Base-by-base conservation (phyloP, 2,888 invertebrate genomes). In the Physocephala rufipes region DNA sequence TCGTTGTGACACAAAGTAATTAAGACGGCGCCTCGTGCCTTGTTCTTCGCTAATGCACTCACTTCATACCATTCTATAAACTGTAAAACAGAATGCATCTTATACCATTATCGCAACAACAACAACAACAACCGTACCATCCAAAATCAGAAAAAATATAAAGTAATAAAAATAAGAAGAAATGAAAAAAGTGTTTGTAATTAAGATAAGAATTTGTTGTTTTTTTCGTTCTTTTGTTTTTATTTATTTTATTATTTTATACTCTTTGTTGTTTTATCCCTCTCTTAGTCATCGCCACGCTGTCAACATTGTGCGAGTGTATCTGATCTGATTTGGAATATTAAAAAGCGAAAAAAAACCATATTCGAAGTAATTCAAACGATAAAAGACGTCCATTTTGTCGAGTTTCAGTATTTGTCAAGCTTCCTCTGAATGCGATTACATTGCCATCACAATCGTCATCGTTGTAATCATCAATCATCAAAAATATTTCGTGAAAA, bases 1-100 rank as follows among this genome's bases (percentile, higher is more conserved):
- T 76, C 77, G 79, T 78, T 74, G 72, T 71, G 80, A 77, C 78
- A 76, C 68, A 68, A 62, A 67, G 81, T 81, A 82, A 81, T 83
- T 83, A 81, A 84, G 83, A 82, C 82, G 84, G 83, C 84, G 84
- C 83, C 84, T 82, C 77, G 74, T 78, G 76, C 78, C 81, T 77
- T 84, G 83, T 81, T 81, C 80, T 36, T 77, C 80, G 78, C 80
- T 81, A 82, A 81, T 81, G 83, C 80, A 80, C 78, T 81, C 43
- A 2, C 24, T 24, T 45, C 63, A 15, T 24, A 26, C 19, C 55
- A 58, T 55, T 45, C 49, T 51, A 28, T n/a, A 28, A 19, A 49
- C 49, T 49, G 49, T 19, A n/a, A 19, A n/a, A 7, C 49, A 49
- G 36, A 36, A 36, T 47, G 26, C 21, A 24, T 21, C 15, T 24